A percentile compares a stretch with the other conserved stretches of the same genome.
phyloP scores from a whole-genome alignment of 2,113 vertebrate genomes.

The Genyomyrus donnyi region DNA sequence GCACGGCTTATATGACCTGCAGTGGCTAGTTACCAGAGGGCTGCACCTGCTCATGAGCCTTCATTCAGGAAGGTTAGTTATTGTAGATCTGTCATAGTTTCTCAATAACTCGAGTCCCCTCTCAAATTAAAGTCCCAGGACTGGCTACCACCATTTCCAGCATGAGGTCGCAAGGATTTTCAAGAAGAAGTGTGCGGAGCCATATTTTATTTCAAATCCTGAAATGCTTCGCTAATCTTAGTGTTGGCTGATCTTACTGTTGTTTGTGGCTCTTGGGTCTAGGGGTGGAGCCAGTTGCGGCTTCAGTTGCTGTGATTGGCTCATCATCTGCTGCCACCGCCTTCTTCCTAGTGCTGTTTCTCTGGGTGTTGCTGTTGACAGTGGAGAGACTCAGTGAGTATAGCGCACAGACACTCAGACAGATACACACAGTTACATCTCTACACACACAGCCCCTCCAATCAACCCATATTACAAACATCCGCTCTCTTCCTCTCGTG shows the following conservation, averaged over 20 bases:
- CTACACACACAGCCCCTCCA: not conserved
- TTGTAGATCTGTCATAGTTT: not conserved
- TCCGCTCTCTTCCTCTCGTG: not conserved
- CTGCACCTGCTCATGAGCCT: not conserved
- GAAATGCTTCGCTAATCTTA: not conserved
- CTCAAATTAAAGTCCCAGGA: constrained; percentile 28
- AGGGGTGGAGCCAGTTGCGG: constrained; percentile 28
- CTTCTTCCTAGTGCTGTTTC: constrained; percentile 40
- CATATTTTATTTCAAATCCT: not conserved
- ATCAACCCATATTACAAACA: not conserved
- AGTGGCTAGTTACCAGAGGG: not conserved
- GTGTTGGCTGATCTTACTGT: not conserved
- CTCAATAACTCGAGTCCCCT: not conserved
- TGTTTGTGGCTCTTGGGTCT: not conserved
- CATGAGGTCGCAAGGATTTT: not conserved
- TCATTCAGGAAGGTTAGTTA: not conserved
- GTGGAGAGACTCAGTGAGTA: constrained; percentile 43
- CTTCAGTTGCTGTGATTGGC: constrained; percentile 37
- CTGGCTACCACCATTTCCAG: not conserved
- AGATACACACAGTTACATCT: not conserved
- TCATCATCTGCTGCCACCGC: constrained; percentile 34
- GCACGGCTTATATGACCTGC: not conserved
- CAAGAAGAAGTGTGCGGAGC: constrained; percentile 34
- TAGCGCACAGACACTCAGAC: not conserved
- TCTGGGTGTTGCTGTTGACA: constrained; percentile 43